Base-by-base conservation (phyloP, 2,797 vertebrate genomes). In the Sebastiscus albofasciatus region DNA sequence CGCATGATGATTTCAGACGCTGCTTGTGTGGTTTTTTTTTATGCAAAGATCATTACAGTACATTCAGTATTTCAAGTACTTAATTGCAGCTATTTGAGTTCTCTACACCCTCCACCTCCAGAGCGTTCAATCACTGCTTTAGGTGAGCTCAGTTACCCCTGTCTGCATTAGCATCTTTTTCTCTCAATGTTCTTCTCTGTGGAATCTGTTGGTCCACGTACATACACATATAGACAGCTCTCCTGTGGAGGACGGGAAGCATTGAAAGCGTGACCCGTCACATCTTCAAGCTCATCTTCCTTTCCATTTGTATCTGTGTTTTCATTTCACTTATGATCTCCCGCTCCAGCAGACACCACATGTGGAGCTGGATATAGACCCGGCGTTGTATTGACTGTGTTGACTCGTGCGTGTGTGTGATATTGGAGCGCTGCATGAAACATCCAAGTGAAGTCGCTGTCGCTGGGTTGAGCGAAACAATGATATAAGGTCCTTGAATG, bases 41-140 rank as follows among this genome's bases (percentile, higher is more conserved):
- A 66, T 56, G 18, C 54, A 72, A 88, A 74, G n/a, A 10, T 81
- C 76, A 84, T 84, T 79, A 64, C 29, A 61, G 75, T 77, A 46
- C 56, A 75, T 90, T 80, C 72, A 77, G 74, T 76, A 33, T 81
- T 88, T 84, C 77, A 86, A 88, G 86, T 73, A 72, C 85, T 83
- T 84, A 89, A 90, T 80, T 87, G 72, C 73, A 87, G 80, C 87
- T 67, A 84, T 91, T 89, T 87, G 58, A 87, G 83, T 81, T 85
- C 78, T 88, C 68, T 78, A 62, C 33, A 24, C 59, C 69, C 77
- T 82, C 73, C 67, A 86, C 67, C 76, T 82, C 79, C 68, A 68
- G 71, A 86, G 87, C 7, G 2, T 83, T 82, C 86, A 89, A 85
- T 88, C 80, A 77, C 73, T 58, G 71, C 81, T 87, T 84, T 72